Percentiles rank a stretch among this genome's conserved stretches.
Evolutionary conservation across 2,888 invertebrate genomes (phyloP).

Genomic region (Pterostichus niger): DNA sequence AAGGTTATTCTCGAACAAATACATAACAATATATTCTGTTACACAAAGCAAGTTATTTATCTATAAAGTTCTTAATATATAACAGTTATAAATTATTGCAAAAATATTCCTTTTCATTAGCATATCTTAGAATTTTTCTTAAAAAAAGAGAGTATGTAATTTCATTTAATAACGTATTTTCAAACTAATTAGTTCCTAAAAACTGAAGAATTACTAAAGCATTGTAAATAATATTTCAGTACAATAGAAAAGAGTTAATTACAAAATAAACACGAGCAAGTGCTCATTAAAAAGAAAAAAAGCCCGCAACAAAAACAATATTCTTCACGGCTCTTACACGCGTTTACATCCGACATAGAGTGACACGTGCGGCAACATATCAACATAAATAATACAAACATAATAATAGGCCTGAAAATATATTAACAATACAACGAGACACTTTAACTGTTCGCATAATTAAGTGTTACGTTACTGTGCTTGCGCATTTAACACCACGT

Average conservation of each 20-base stretch:
- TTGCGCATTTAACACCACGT: no score
- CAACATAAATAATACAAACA: not conserved
- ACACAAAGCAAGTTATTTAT: no score
- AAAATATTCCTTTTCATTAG: not conserved
- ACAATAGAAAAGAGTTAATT: constrained; percentile 49
- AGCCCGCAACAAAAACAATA: constrained; percentile 19
- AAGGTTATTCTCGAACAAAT: no score
- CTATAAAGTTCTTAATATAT: not conserved
- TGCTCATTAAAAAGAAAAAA: constrained; percentile 52
- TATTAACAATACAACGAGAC: not conserved
- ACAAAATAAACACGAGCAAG: constrained; percentile 43
- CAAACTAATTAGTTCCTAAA: constrained; percentile 27
- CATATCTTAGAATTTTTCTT: not conserved
- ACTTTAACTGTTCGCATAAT: no score
- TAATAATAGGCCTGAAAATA: not conserved
- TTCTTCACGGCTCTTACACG: constrained; percentile 43
- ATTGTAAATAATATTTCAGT: constrained; percentile 39
- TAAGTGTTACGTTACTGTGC: no score
- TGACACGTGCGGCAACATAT: constrained; percentile 11
- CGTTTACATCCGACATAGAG: constrained; percentile 18
- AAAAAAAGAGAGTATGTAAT: not conserved
- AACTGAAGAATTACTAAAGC: constrained; percentile 40
- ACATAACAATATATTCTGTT: no score
- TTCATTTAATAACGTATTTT: not conserved
- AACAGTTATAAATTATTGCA: not conserved